Conservation (phyloP, 2,113 vertebrate species). For the Rhinopomastus cyanomelas region DNA sequence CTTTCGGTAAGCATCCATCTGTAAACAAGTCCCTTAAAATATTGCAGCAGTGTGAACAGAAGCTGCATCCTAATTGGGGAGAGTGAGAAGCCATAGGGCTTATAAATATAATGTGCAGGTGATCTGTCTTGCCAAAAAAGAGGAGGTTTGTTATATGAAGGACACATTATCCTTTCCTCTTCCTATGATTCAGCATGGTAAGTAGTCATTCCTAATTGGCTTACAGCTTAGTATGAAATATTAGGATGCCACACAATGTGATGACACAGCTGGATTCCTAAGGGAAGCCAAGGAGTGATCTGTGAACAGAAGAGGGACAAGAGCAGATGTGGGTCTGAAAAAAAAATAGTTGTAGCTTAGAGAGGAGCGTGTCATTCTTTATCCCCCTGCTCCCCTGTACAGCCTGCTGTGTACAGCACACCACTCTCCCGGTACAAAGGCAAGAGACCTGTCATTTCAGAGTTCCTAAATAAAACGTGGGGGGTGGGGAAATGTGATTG, state of each 20-base stretch:
- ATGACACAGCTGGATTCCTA: constrained; percentile 94
- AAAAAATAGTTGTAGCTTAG: constrained; percentile 60
- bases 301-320: constrained; percentile 74
- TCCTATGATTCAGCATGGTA: constrained; percentile 89
- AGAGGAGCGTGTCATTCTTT: constrained; percentile 61
- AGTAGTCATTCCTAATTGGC: constrained; percentile 97
- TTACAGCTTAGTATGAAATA: constrained; percentile 92
- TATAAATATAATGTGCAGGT: constrained; percentile 58
- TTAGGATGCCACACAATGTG: constrained; percentile 84
- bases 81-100: constrained; percentile 66
- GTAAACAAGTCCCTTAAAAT: constrained; percentile 30
- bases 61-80: constrained; percentile 67
- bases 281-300: constrained; percentile 86
- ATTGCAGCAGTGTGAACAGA: constrained; percentile 25
- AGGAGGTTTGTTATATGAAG: constrained; percentile 91
- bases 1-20: constrained; percentile 45
- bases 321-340: constrained; percentile 66
- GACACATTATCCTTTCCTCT: constrained; percentile 87
- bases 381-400: not conserved
- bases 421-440: not conserved
- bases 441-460: constrained; percentile 27
- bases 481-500: not conserved
- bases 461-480: constrained; percentile 37
- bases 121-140: constrained; percentile 76
- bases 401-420: constrained; percentile 30